Conservation (phyloP, 2,113 vertebrate genomes). For the Aspidoscelis tigris region DNA sequence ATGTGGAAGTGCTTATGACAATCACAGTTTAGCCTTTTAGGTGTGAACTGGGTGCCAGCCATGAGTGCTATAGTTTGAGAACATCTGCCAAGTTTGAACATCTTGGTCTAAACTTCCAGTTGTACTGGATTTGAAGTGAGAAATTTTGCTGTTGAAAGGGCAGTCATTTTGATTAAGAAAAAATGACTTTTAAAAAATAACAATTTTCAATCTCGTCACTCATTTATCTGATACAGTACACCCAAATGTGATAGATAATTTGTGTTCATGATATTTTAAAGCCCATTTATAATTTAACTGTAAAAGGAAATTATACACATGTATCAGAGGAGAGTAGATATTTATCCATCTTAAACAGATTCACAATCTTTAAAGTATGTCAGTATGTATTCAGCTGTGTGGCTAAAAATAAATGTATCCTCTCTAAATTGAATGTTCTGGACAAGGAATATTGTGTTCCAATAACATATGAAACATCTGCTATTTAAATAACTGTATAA, state of each 20-base stretch:
- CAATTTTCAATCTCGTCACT: too few relatives aligned
- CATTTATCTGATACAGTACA: neutral
- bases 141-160: too few relatives aligned
- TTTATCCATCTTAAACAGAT: neutral
- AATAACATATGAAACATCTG: neutral
- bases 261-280: neutral
- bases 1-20: too few relatives aligned
- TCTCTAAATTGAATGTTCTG: neutral
- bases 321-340: neutral
- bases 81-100: too few relatives aligned
- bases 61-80: too few relatives aligned
- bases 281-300: neutral
- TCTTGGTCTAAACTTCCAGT: too few relatives aligned
- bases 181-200: too few relatives aligned
- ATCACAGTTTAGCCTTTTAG: too few relatives aligned
- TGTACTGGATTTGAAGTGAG: too few relatives aligned
- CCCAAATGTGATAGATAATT: neutral
- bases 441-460: neutral
- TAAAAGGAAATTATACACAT: neutral
- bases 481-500: neutral
- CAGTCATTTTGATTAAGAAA: too few relatives aligned
- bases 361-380: neutral
- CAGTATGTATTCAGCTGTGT: neutral
- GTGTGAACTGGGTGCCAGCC: too few relatives aligned
- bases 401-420: constrained; percentile 1